Evolutionary conservation across 2,113 vertebrate genomes (phyloP).

Genomic region (Tragelaphus buxtoni): DNA sequence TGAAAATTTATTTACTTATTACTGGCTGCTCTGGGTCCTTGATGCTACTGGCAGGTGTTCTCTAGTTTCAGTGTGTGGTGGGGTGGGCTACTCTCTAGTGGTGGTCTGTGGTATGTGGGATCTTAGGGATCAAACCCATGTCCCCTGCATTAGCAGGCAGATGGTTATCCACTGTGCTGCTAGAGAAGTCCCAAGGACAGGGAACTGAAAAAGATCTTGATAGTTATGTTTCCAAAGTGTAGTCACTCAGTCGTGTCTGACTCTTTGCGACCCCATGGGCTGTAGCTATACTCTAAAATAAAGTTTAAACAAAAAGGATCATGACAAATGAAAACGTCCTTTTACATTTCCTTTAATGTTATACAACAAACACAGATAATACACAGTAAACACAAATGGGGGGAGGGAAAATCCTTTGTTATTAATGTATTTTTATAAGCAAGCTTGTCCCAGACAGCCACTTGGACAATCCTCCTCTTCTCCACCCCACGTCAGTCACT

Average conservation of each 20-base stretch:
- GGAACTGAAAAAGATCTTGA: background rate
- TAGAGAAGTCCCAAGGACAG: background rate
- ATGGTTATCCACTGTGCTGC: background rate
- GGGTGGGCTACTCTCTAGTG: background rate
- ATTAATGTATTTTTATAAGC: background rate
- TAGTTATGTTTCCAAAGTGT: background rate
- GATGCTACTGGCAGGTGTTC: background rate
- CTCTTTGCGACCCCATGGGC: background rate
- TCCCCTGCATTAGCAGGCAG: background rate
- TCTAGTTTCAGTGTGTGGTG: background rate
- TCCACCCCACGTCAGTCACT: too few relatives aligned
- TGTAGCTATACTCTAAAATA: background rate
- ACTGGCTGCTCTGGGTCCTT: background rate
- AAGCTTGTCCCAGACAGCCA: background rate
- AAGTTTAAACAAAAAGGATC: background rate
- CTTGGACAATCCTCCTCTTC: background rate
- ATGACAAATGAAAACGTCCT: background rate
- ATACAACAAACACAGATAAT: background rate
- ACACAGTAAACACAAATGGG: background rate
- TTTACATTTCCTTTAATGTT: slow-evolving; percentile 33
- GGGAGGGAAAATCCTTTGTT: background rate
- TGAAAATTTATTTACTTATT: background rate
- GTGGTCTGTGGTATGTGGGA: background rate
- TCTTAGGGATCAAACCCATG: background rate
- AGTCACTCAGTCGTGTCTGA: background rate